Evolutionary conservation across 2,888 invertebrate species (phyloP).

Genomic region (Gibbula magus): DNA sequence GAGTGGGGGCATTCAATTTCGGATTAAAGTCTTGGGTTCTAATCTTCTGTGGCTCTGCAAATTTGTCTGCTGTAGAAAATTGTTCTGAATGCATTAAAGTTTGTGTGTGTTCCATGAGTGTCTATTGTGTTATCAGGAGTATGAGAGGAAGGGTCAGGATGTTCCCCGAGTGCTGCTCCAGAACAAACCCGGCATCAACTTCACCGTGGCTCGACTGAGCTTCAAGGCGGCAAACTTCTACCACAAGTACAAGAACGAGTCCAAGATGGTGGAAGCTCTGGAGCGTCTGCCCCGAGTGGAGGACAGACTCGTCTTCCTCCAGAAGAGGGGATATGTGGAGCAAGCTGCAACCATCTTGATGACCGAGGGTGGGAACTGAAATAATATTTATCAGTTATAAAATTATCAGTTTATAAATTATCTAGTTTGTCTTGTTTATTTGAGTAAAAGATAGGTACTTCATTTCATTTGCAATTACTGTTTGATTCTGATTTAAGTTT

Average conservation of each 20-base stretch:
- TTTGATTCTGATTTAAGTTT: too few relatives aligned
- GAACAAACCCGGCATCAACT: constrained; percentile 47
- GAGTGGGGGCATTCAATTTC: too few relatives aligned
- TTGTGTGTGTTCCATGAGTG: too few relatives aligned
- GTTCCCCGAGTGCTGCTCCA: constrained; percentile 46
- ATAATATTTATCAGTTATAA: too few relatives aligned
- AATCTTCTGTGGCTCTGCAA: too few relatives aligned
- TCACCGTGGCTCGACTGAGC: constrained; percentile 52
- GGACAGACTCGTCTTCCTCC: constrained; percentile 55
- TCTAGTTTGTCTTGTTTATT: too few relatives aligned
- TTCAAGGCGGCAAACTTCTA: constrained; percentile 57
- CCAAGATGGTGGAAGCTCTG: constrained; percentile 56
- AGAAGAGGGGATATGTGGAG: constrained; percentile 45
- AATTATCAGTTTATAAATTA: too few relatives aligned
- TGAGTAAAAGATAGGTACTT: too few relatives aligned
- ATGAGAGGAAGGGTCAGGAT: constrained; percentile 32
- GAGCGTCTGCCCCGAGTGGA: constrained; percentile 45
- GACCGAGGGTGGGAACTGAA: constrained; percentile 43
- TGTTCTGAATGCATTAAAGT: too few relatives aligned
- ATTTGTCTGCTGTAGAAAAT: too few relatives aligned
- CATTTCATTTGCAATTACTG: too few relatives aligned
- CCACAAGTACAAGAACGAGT: constrained; percentile 44
- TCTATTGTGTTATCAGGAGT: constrained; percentile 36
- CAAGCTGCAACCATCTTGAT: constrained; percentile 50
- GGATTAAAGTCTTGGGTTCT: too few relatives aligned